Evolutionary conservation across 2,113 vertebrate species (phyloP).

Genomic region (Sebastes schlegelii): DNA sequence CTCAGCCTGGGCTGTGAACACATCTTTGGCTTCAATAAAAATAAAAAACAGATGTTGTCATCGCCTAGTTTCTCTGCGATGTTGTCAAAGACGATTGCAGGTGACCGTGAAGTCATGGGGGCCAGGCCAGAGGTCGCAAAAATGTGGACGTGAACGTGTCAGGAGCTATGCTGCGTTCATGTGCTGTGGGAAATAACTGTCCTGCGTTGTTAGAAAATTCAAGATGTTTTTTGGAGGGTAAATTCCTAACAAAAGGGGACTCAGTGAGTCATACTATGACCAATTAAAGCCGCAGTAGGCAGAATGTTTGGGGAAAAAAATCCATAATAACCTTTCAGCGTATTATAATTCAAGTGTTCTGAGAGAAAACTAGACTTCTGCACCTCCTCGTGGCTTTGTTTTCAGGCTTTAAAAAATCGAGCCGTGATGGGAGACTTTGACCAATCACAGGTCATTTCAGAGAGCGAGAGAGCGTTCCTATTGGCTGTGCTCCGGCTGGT

Average conservation of each 20-base stretch:
- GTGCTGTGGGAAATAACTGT: neutral
- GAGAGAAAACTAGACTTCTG: too few relatives aligned
- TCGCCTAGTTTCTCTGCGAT: neutral
- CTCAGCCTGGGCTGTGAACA: constrained; percentile 25
- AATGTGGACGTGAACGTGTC: neutral
- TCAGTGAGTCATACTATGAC: neutral
- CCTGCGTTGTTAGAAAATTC: neutral
- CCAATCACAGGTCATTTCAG: too few relatives aligned
- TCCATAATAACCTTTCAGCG: too few relatives aligned
- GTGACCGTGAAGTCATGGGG: neutral
- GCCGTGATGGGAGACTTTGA: too few relatives aligned
- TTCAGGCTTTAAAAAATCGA: too few relatives aligned
- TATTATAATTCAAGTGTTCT: too few relatives aligned
- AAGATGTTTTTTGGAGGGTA: neutral
- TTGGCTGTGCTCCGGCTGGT: too few relatives aligned
- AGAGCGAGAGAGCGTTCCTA: too few relatives aligned
- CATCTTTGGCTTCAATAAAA: constrained; percentile 13
- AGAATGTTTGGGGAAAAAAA: too few relatives aligned
- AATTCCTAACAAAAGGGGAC: neutral
- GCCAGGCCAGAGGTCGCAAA: constrained; percentile 9
- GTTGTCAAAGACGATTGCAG: constrained; percentile 17
- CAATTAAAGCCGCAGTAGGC: too few relatives aligned
- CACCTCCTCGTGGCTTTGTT: too few relatives aligned
- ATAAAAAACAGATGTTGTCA: constrained; percentile 47
- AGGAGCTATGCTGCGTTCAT: constrained; percentile 2